Conservation (phyloP, 2,113 vertebrate genomes). For the Ornithorhynchus anatinus region DNA sequence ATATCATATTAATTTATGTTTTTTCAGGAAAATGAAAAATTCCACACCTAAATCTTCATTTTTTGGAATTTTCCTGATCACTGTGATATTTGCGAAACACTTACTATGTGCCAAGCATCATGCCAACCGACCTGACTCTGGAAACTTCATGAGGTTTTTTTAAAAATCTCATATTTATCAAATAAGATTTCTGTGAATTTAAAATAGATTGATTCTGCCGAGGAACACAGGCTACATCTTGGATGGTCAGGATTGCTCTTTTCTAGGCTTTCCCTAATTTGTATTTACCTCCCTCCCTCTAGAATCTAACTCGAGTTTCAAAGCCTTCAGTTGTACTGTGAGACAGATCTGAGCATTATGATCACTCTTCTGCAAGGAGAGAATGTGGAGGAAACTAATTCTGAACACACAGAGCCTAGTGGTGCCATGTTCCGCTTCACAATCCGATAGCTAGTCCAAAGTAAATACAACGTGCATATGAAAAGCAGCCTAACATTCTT, state of each 20-base stretch:
- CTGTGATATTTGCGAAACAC: too few relatives aligned
- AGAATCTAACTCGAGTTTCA: slow-evolving; percentile 27
- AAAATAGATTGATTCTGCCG: too few relatives aligned
- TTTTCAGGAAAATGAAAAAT: slow-evolving; percentile 64
- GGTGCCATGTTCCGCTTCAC: neutral
- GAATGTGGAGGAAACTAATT: slow-evolving; percentile 11
- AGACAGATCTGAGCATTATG: accelerated
- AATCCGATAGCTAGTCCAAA: slow-evolving; percentile 1
- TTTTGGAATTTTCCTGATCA: too few relatives aligned
- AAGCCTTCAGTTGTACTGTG: slow-evolving; percentile 15
- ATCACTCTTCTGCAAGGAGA: neutral
- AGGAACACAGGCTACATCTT: neutral
- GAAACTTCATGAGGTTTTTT: slow-evolving; percentile 40
- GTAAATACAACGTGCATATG: slow-evolving; percentile 14
- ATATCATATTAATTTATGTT: slow-evolving; percentile 18
- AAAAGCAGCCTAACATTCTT: slow-evolving; percentile 28
- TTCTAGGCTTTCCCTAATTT: slow-evolving; percentile 6
- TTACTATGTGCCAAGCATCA: too few relatives aligned
- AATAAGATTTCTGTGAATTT: too few relatives aligned
- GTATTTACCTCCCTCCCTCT: slow-evolving; percentile 20
- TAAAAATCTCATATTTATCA: slow-evolving; percentile 31
- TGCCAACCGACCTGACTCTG: slow-evolving; percentile 5
- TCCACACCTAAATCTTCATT: slow-evolving; percentile 56
- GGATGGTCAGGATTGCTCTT: slow-evolving; percentile 2
- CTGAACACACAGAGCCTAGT: neutral